A percentile compares a stretch with the other conserved stretches of the same genome.
Evolutionary conservation across 2,797 vertebrate genomes (phyloP).

Genomic region (Knipowitschia caucasica): DNA sequence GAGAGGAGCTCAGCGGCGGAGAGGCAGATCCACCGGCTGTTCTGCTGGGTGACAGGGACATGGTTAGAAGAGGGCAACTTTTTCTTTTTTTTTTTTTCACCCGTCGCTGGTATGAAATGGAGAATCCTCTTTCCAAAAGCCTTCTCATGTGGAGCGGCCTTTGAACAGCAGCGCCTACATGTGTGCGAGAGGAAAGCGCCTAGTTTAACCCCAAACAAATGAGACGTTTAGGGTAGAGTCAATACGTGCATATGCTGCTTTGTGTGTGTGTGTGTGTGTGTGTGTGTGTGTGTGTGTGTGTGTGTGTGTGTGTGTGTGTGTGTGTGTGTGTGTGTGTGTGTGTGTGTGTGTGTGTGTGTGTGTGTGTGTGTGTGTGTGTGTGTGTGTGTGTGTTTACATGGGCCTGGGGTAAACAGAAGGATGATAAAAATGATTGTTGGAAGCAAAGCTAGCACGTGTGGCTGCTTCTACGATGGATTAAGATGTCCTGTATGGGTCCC

Average conservation of each 20-base stretch:
- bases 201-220: constrained; percentile 43
- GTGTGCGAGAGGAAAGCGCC: constrained; percentile 28
- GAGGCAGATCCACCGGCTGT: constrained; percentile 67
- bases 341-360: too few relatives aligned
- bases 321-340: too few relatives aligned
- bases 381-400: constrained; percentile 21
- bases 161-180: constrained; percentile 49
- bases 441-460: neutral
- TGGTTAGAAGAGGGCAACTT: constrained; percentile 60
- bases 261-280: too few relatives aligned
- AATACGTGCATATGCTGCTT: constrained; percentile 32
- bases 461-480: neutral
- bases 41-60: constrained; percentile 68
- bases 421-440: neutral
- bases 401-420: neutral
- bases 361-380: too few relatives aligned
- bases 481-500: too few relatives aligned
- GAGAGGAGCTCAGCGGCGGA: constrained; percentile 62
- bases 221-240: constrained; percentile 23
- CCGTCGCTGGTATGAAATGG: constrained; percentile 63
- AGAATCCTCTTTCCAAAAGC: constrained; percentile 59
- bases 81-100: too few relatives aligned
- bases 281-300: too few relatives aligned
- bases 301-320: too few relatives aligned
- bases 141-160: constrained; percentile 47